Evolutionary conservation across 2,113 vertebrate genomes (phyloP), one percentile per base, ranked within the genome.

Genomic region (Ctenodactylus gundi): DNA sequence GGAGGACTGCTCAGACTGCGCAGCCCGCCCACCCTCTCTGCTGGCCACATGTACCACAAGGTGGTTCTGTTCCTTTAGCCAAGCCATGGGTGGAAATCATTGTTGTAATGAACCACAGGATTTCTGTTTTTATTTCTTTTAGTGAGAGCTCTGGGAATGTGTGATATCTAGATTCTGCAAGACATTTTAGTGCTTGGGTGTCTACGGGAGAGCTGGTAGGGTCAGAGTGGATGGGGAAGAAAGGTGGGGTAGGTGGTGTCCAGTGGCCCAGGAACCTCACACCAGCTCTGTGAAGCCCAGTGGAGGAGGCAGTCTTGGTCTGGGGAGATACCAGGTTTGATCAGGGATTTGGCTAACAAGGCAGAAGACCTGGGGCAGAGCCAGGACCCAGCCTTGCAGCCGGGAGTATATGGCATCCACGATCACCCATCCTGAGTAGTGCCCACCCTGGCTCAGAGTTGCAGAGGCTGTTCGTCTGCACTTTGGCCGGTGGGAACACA

Each of bases 401-500:
- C 81, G 23, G 51, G 36, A 82, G 21, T 2, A 64, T 83, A n/a
- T n/a, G n/a, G n/a, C n/a, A n/a, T n/a, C n/a, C n/a, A n/a, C n/a
- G n/a, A n/a, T n/a, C n/a, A n/a, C n/a, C n/a, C n/a, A n/a, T n/a
- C n/a, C n/a, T n/a, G n/a, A n/a, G n/a, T n/a, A n/a, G n/a, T n/a
- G n/a, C n/a, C n/a, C n/a, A n/a, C n/a, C n/a, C n/a, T n/a, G n/a
- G n/a, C n/a, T n/a, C 55, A 72, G 49, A 94, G 57, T 78, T 94
- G 64, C 51, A 68, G 67, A 96, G 51, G 12, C 57, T 55, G 27
- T 15, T 85, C 82, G 57, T 85, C 62, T 82, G 31, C 44, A 73
- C 55, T 91, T 81, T 49, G 25, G 34, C 62, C 93, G 89, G 89
- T 82, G 62, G 95, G 94, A 96, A 95, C 65, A 89, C 8, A 0